A percentile compares a stretch with the other conserved stretches of the same genome.
Conservation (phyloP, 2,888 invertebrate species). For the Sthenelais limicola region DNA sequence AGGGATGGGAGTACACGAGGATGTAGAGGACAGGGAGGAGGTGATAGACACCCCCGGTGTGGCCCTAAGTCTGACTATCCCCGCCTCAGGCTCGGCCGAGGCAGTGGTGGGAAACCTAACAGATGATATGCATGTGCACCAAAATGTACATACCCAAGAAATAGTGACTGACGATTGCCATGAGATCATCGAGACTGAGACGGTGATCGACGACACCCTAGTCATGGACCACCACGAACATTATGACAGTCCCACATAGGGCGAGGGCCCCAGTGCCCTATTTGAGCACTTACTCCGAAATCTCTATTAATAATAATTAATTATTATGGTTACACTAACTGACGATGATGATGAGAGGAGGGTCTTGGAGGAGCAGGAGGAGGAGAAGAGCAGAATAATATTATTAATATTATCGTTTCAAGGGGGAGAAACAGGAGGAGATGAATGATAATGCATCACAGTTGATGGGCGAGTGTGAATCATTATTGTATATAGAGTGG, state of each 20-base stretch:
- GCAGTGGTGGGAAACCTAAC: constrained; percentile 20
- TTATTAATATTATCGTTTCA: too few species aligned
- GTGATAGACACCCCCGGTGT: constrained; percentile 33
- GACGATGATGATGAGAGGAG: too few species aligned
- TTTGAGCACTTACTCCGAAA: too few species aligned
- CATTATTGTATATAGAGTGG: too few species aligned
- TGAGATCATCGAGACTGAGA: constrained; percentile 29
- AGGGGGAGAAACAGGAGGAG: too few species aligned
- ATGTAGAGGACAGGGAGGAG: constrained; percentile 24
- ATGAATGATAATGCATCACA: too few species aligned
- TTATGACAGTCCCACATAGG: constrained; percentile 31
- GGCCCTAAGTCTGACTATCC: constrained; percentile 28
- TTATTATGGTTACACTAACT: too few species aligned
- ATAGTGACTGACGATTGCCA: constrained; percentile 18
- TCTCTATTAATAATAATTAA: too few species aligned
- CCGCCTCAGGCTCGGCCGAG: constrained; percentile 31
- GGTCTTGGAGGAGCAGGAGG: too few species aligned
- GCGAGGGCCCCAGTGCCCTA: neutral
- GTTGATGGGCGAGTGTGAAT: too few species aligned
- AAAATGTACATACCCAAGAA: constrained; percentile 10
- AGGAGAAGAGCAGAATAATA: too few species aligned
- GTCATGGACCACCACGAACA: constrained; percentile 30
- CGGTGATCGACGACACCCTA: constrained; percentile 14
- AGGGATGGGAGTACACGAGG: constrained; percentile 21
- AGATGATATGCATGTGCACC: neutral